A percentile compares a stretch with the other conserved stretches of the same genome.
Conservation (phyloP, 2,888 invertebrate species). For the Empis stercorea region DNA sequence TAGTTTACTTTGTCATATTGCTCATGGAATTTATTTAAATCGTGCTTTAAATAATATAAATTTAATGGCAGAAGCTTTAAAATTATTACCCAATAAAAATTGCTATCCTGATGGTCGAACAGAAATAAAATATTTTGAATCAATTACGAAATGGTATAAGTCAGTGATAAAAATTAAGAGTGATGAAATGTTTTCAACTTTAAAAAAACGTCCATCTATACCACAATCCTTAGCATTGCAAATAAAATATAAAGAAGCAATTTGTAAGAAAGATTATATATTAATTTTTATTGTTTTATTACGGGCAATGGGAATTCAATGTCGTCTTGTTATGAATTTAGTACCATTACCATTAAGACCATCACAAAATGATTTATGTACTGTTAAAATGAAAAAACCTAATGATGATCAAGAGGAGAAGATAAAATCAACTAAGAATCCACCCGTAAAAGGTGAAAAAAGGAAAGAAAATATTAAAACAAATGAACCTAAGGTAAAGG, state of each 20-base stretch:
- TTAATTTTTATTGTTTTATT: constrained; percentile 64
- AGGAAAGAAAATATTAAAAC: constrained; percentile 9
- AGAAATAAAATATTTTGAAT: constrained; percentile 61
- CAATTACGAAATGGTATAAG: constrained; percentile 65
- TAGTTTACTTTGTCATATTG: constrained; percentile 69
- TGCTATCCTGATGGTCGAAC: constrained; percentile 64
- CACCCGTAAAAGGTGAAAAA: constrained; percentile 20
- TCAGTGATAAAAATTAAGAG: constrained; percentile 46
- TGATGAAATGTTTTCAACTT: constrained; percentile 42
- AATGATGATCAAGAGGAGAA: constrained; percentile 1
- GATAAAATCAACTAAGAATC: constrained; percentile 12
- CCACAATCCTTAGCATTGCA: constrained; percentile 41
- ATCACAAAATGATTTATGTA: constrained; percentile 47
- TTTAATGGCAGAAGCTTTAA: constrained; percentile 53
- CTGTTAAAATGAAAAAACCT: constrained; percentile 36
- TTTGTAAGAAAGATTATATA: constrained; percentile 54
- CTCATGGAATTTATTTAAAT: constrained; percentile 67
- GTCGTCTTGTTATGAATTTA: constrained; percentile 68
- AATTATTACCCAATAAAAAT: constrained; percentile 58
- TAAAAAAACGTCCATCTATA: constrained; percentile 38
- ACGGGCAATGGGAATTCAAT: constrained; percentile 67
- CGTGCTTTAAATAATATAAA: constrained; percentile 50
- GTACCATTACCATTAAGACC: constrained; percentile 63
- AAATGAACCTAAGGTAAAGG: not conserved
- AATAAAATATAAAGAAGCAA: constrained; percentile 47